These are phyloP conservation scores for Ascidia mentula DNA, from an alignment of 23 tunicate genomes.

Conservation along the genomic window DNA sequence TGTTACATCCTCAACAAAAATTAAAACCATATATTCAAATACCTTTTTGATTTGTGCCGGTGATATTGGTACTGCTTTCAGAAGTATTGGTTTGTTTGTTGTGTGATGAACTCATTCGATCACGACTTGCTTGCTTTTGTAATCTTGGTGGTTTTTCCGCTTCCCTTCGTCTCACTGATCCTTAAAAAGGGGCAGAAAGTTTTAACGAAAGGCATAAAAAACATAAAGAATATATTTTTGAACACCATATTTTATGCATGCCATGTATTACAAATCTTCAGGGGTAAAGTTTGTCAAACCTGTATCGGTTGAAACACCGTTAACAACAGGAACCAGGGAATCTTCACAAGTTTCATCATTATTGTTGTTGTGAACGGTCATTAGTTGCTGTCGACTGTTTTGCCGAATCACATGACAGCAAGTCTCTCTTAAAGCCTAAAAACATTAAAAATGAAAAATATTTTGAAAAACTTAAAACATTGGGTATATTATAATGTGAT, in stretches of 20 bases:
- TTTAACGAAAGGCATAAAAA: not conserved
- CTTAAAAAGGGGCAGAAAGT: not conserved
- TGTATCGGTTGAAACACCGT: not conserved
- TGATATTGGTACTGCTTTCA: not conserved
- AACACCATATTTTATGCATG: not conserved
- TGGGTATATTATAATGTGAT: no score
- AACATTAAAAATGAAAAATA: not conserved
- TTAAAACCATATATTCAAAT: not conserved
- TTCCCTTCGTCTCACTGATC: constrained; percentile 34
- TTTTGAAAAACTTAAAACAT: no score
- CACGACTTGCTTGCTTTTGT: constrained; percentile 78
- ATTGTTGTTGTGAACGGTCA: not conserved
- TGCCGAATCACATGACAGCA: constrained; percentile 17
- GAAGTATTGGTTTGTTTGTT: not conserved
- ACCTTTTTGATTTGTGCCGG: not conserved
- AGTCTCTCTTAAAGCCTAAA: constrained; percentile 45
- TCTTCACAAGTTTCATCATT: not conserved
- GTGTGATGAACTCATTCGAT: constrained; percentile 14
- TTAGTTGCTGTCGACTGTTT: not conserved
- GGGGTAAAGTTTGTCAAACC: no score
- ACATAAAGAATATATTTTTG: not conserved
- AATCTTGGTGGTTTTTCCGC: constrained; percentile 74
- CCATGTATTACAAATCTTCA: not conserved
- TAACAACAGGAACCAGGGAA: not conserved
- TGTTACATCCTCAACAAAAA: not conserved